Evolutionary conservation across 1,140 invertebrate genomes (phyloP).

Genomic region (Ephestia elutella): DNA sequence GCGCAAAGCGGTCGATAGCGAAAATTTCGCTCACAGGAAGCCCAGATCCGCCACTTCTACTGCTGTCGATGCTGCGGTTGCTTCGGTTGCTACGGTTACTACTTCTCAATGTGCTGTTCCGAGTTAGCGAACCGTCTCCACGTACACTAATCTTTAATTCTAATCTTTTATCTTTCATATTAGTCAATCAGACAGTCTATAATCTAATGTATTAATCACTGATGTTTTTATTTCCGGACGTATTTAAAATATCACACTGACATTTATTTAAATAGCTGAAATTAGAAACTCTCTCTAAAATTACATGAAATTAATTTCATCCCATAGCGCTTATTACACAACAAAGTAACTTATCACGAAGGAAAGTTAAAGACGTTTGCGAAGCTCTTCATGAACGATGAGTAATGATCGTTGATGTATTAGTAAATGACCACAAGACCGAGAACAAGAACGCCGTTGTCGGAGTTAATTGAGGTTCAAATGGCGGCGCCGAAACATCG

Average conservation of each 20-base stretch:
- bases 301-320: constrained; percentile 37
- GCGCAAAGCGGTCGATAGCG: constrained; percentile 51
- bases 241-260: constrained; percentile 9
- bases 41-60: constrained; percentile 28
- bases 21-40: constrained; percentile 62
- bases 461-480: constrained; percentile 59
- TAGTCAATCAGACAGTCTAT: not conserved
- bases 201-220: not conserved
- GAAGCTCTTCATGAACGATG: constrained; percentile 37
- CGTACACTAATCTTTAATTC: constrained; percentile 65
- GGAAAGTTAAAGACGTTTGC: constrained; percentile 39
- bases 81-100: constrained; percentile 61
- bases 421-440: constrained; percentile 53
- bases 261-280: constrained; percentile 9
- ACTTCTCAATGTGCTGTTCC: constrained; percentile 46
- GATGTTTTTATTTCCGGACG: not conserved
- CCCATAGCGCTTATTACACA: constrained; percentile 22
- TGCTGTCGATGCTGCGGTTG: constrained; percentile 53
- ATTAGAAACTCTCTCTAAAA: constrained; percentile 23
- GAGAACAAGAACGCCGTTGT: constrained; percentile 48
- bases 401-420: constrained; percentile 47
- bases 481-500: constrained; percentile 44
- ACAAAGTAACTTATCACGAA: constrained; percentile 34
- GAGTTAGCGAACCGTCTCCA: constrained; percentile 57
- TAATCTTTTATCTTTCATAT: constrained; percentile 67